These are phyloP conservation scores for Melipona beecheii DNA, from an alignment of 2,888 invertebrate species.

Conservation along the genomic window DNA sequence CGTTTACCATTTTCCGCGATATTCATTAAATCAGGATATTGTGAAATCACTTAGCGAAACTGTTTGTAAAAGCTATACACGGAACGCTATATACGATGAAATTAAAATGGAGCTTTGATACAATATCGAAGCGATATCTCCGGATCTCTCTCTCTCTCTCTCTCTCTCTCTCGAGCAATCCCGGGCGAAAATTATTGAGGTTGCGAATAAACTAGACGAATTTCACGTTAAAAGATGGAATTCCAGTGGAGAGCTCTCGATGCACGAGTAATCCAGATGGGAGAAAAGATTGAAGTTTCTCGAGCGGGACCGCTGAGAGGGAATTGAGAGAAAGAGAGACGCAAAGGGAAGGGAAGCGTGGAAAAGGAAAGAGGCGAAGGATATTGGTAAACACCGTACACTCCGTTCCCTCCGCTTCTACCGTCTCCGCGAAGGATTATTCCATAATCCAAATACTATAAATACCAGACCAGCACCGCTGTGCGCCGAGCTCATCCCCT, in stretches of 20 bases:
- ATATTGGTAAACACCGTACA: slow-evolving; percentile 81
- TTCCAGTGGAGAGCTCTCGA: slow-evolving; percentile 72
- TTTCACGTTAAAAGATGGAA: slow-evolving; percentile 75
- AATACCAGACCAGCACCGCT: slow-evolving; percentile 78
- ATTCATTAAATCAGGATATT: slow-evolving; percentile 8
- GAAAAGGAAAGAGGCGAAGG: slow-evolving; percentile 67
- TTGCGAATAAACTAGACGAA: slow-evolving; percentile 70
- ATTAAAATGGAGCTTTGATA: slow-evolving; percentile 39
- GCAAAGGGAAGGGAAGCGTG: slow-evolving; percentile 25
- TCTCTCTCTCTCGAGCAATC: slow-evolving; percentile 22
- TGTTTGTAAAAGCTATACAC: neutral
- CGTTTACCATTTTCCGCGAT: neutral
- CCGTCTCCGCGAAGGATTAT: slow-evolving; percentile 77
- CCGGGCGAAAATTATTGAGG: slow-evolving; percentile 62
- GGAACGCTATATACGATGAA: slow-evolving; percentile 1
- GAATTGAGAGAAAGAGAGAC: slow-evolving; percentile 60
- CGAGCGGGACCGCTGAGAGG: slow-evolving; percentile 61
- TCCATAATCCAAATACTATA: slow-evolving; percentile 82
- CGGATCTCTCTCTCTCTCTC: neutral
- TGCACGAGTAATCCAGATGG: slow-evolving; percentile 72
- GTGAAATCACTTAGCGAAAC: slow-evolving; percentile 12
- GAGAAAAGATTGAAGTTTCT: slow-evolving; percentile 75
- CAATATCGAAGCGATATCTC: slow-evolving; percentile 2
- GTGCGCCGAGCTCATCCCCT: slow-evolving; percentile 69
- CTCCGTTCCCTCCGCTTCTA: slow-evolving; percentile 69